Conservation (phyloP, 1,140 invertebrate species). For the Nautilus pompilius region DNA sequence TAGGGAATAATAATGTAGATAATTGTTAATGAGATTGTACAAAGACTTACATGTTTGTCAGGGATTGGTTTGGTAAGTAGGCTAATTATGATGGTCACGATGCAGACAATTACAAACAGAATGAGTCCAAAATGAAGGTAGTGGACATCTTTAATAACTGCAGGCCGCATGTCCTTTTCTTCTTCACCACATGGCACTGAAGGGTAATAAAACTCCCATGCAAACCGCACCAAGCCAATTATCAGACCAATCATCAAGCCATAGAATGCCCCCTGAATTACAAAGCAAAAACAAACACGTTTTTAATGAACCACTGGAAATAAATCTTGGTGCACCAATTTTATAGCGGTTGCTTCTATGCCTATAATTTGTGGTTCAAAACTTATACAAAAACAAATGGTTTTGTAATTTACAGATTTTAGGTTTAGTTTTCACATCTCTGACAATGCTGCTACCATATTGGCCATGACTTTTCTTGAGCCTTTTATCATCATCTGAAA, state of each 20-base stretch:
- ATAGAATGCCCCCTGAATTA: slow-evolving; percentile 60
- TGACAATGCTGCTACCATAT: too few relatives aligned
- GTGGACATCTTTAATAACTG: slow-evolving; percentile 51
- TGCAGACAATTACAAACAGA: slow-evolving; percentile 46
- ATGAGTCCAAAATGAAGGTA: slow-evolving; percentile 56
- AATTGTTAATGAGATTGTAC: too few relatives aligned
- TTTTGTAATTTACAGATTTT: too few relatives aligned
- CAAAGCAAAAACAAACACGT: background rate
- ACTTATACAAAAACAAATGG: too few relatives aligned
- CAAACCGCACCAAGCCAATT: slow-evolving; percentile 55
- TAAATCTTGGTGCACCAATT: too few relatives aligned
- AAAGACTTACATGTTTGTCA: slow-evolving; percentile 45
- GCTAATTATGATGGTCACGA: slow-evolving; percentile 45
- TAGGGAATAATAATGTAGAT: too few relatives aligned
- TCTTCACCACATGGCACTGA: slow-evolving; percentile 42
- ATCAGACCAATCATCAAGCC: slow-evolving; percentile 60
- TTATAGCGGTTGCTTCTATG: too few relatives aligned
- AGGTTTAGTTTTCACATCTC: too few relatives aligned
- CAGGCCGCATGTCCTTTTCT: slow-evolving; percentile 28
- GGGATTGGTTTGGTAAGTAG: slow-evolving; percentile 49
- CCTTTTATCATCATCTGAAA: too few relatives aligned
- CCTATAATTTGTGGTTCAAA: too few relatives aligned
- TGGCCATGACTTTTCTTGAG: too few relatives aligned
- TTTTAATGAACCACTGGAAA: too few relatives aligned
- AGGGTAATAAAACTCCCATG: slow-evolving; percentile 50